Evolutionary conservation across 2,888 invertebrate species (phyloP).

Genomic region (Athetis lepigone): DNA sequence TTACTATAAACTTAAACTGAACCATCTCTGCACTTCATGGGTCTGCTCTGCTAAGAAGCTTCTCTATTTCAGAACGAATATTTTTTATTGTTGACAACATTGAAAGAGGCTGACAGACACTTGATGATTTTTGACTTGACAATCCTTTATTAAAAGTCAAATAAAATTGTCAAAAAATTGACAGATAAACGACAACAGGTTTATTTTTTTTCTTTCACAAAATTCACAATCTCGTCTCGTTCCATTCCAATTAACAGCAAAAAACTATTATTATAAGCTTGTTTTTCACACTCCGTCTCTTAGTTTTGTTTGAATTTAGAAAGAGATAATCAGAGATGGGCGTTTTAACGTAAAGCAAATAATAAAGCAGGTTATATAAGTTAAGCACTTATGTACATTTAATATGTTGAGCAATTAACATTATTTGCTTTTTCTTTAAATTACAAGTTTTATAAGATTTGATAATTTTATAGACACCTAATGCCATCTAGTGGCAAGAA

Average conservation of each 20-base stretch:
- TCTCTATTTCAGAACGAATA: conserved; percentile 22
- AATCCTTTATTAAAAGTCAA: neutral
- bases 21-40: too few species aligned
- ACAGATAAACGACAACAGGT: conserved; percentile 38
- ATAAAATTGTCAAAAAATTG: conserved; percentile 19
- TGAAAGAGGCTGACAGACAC: too few species aligned
- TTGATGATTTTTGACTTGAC: neutral
- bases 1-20: too few species aligned
- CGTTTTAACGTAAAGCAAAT: too few species aligned
- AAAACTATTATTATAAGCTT: neutral
- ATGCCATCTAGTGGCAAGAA: too few species aligned
- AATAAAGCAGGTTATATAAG: too few species aligned
- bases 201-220: neutral
- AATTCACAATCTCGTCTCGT: too few species aligned
- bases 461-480: too few species aligned
- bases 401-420: too few species aligned
- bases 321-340: conserved; percentile 23
- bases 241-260: neutral
- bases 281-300: neutral
- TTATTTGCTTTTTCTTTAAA: too few species aligned
- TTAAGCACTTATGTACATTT: too few species aligned
- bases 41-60: neutral
- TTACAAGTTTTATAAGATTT: too few species aligned
- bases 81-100: conserved; percentile 1
- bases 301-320: neutral